Evolutionary conservation across 2,888 invertebrate genomes (phyloP).

Genomic region (Nephrotoma appendiculata): DNA sequence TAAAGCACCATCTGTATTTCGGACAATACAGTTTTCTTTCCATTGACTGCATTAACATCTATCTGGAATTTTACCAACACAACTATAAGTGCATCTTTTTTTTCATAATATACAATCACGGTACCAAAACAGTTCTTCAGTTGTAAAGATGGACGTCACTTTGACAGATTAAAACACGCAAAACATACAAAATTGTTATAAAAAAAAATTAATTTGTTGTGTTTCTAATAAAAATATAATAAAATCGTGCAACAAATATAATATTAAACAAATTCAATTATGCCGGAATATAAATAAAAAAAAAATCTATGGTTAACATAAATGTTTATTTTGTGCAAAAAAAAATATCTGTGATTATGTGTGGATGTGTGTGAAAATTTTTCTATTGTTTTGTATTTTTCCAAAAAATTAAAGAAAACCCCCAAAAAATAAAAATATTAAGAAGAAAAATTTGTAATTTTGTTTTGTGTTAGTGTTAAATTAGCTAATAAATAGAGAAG

Average conservation of each 20-base stretch:
- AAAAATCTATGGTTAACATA: not conserved
- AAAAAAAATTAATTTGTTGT: not conserved
- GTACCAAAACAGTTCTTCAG: not conserved
- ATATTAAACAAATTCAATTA: not conserved
- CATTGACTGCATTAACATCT: not conserved
- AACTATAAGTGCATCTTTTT: not conserved
- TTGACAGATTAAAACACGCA: not conserved
- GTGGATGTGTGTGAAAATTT: constrained; percentile 4
- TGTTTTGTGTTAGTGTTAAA: not conserved
- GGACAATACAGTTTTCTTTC: not conserved
- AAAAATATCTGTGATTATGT: constrained; percentile 4
- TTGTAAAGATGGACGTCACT: constrained; percentile 1
- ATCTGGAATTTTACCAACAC: not conserved
- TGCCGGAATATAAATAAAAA: not conserved
- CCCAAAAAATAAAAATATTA: not conserved
- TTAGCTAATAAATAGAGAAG: not conserved
- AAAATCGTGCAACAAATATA: not conserved
- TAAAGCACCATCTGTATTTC: not conserved
- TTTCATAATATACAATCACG: not conserved
- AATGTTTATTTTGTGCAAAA: not conserved
- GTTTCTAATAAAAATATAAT: not conserved
- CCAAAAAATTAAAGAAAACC: not conserved
- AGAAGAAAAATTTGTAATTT: not conserved
- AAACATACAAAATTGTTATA: not conserved
- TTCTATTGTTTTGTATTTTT: not conserved